Percentiles rank a stretch among this genome's conserved stretches.
These are phyloP conservation scores for Achatina immaculata DNA, from an alignment of 1,140 invertebrate species.

Conservation along the genomic window DNA sequence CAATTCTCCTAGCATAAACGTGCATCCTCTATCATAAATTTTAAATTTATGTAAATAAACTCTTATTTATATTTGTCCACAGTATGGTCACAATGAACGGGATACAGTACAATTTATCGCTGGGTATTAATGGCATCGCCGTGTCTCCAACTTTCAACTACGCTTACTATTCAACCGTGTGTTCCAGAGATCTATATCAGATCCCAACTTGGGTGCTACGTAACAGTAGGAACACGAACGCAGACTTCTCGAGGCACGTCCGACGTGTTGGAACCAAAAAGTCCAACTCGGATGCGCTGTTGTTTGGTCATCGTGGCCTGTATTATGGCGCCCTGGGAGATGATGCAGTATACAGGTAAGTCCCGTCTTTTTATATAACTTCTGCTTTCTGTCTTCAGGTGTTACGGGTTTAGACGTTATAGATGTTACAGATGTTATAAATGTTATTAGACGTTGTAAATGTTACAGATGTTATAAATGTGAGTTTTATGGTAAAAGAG, in stretches of 20 bases:
- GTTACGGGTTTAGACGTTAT: too few species aligned
- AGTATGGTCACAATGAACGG: slow-evolving; percentile 8
- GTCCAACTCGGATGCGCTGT: slow-evolving; percentile 7
- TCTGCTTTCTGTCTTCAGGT: too few species aligned
- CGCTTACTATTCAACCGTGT: neutral
- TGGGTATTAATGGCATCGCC: neutral
- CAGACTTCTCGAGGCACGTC: slow-evolving; percentile 1
- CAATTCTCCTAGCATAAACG: too few species aligned
- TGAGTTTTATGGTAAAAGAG: too few species aligned
- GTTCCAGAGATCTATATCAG: neutral
- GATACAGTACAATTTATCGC: neutral
- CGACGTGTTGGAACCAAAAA: slow-evolving; percentile 15
- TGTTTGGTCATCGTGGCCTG: neutral
- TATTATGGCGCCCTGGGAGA: slow-evolving; percentile 7
- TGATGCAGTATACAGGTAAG: slow-evolving; percentile 17
- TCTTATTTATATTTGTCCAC: too few species aligned
- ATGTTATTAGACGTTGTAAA: too few species aligned
- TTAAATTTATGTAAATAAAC: too few species aligned
- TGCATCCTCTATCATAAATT: too few species aligned
- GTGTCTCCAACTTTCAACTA: slow-evolving; percentile 5
- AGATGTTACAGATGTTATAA: too few species aligned
- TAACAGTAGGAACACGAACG: neutral
- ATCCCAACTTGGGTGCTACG: slow-evolving; percentile 11
- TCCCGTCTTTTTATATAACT: too few species aligned
- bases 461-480: too few species aligned